phyloP scores from a whole-genome alignment of 2,888 invertebrate genomes.

The Creontiades dilutus region DNA sequence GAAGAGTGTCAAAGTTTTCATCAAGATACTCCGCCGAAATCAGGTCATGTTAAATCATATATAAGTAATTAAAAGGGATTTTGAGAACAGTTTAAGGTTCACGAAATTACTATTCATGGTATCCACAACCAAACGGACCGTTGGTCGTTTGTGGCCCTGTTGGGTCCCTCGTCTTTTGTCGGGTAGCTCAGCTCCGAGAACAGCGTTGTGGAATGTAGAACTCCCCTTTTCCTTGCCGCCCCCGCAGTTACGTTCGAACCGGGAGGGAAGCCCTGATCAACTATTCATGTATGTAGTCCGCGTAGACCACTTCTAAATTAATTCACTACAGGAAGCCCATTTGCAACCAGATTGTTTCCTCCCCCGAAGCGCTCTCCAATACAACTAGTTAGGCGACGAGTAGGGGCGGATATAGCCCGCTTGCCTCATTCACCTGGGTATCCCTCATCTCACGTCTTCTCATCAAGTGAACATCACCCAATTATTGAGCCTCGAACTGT shows the following conservation, averaged over 20 bases:
- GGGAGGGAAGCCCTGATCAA: slow-evolving; percentile 34
- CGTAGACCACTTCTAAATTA: slow-evolving; percentile 56
- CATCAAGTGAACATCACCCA: slow-evolving; percentile 25
- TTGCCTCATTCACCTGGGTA: not conserved
- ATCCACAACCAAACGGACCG: not conserved
- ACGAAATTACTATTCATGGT: no score
- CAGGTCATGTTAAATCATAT: no score
- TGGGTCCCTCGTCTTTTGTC: not conserved
- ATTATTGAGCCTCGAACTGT: not conserved
- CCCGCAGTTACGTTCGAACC: not conserved
- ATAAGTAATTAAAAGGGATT: no score
- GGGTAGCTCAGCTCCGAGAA: not conserved
- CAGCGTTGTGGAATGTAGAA: not conserved
- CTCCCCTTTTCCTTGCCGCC: not conserved
- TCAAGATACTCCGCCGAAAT: no score
- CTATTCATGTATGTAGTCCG: slow-evolving; percentile 63
- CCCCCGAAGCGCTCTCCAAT: slow-evolving; percentile 42
- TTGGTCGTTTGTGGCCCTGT: not conserved
- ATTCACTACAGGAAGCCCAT: slow-evolving; percentile 50
- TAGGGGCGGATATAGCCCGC: not conserved
- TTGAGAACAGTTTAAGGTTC: no score
- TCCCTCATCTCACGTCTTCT: slow-evolving; percentile 5
- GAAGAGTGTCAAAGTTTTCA: no score
- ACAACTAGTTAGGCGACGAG: slow-evolving; percentile 51
- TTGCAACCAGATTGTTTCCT: slow-evolving; percentile 64